Evolutionary conservation across 2,797 vertebrate species (phyloP), one percentile per base, ranked within the genome.

Genomic region (Mastacembelus armatus): DNA sequence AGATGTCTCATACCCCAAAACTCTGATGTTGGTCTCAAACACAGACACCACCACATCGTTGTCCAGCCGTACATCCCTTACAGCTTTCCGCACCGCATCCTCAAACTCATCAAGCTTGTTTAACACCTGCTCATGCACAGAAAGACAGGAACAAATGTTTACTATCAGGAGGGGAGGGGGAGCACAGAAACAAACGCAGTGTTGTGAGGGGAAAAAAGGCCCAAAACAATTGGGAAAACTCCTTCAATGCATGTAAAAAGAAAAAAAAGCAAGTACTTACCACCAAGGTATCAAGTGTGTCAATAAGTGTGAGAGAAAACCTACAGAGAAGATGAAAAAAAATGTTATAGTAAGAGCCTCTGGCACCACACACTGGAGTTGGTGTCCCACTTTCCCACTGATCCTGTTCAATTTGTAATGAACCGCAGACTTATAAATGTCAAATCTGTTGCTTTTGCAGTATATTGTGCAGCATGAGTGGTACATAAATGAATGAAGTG

Each of bases 11-110:
- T 88, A 95, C 94, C 94, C 94, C 78, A 95, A 84, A 55, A 95
- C 93, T 69, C 94, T 92, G 83, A 95, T 95, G 83, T 95, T 95
- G 68, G 94, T 95, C 87, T 95, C 94, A 69, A 95, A 95, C 71
- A 95, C 94, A 2, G 94, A 95, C 71, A 95, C 94, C 55, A 95
- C 94, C 40, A 95, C 90, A 15, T 95, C 94, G 3, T 95, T 95
- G 87, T 95, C 94, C 65, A 95, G 86, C 14, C 88, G 86, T 10
- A 95, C 93, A 1, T 95, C 93, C 10, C 39, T 88, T 61, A 95
- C 49, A 0, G 92, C 62, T 76, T 91, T 95, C 77, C 47, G 90
- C 81, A 95, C 94, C 0, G 91, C 94, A 1, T 94, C 94, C 66
- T 95, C 94, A 90, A 95, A 95, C 66, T 95, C 94, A 60, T 95